Evolutionary conservation across 1,140 invertebrate genomes (phyloP).

Genomic region (Penaeus japonicus): DNA sequence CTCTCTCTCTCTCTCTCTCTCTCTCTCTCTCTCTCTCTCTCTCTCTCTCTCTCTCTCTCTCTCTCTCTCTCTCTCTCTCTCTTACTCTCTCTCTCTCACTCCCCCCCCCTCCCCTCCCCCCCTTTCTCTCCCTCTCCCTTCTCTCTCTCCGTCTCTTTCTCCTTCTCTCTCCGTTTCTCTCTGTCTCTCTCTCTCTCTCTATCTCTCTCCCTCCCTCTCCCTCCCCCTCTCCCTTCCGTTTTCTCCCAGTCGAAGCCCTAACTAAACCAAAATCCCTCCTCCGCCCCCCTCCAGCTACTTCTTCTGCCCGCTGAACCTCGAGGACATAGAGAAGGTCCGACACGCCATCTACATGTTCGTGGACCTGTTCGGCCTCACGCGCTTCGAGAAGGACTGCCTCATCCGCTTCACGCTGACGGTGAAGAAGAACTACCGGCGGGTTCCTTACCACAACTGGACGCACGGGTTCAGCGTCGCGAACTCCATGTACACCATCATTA

Average conservation of each 20-base stretch:
- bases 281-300: slow-evolving; percentile 70
- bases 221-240: neutral
- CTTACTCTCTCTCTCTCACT: neutral
- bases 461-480: slow-evolving; percentile 87
- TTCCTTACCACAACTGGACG: slow-evolving; percentile 86
- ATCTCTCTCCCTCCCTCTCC: neutral
- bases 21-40: neutral
- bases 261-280: neutral
- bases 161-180: neutral
- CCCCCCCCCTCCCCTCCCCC: neutral
- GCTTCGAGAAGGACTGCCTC: slow-evolving; percentile 72
- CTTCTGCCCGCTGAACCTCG: slow-evolving; percentile 76
- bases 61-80: neutral
- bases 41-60: neutral
- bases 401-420: slow-evolving; percentile 81
- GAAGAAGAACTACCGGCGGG: slow-evolving; percentile 81
- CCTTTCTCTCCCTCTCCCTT: neutral
- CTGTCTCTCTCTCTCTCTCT: neutral
- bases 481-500: slow-evolving; percentile 80
- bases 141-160: neutral
- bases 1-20: neutral
- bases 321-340: slow-evolving; percentile 75
- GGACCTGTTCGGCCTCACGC: slow-evolving; percentile 73
- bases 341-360: slow-evolving; percentile 81
- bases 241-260: neutral